Evolutionary conservation across 2,113 vertebrate genomes (phyloP).

Genomic region (Diglossa brunneiventris): DNA sequence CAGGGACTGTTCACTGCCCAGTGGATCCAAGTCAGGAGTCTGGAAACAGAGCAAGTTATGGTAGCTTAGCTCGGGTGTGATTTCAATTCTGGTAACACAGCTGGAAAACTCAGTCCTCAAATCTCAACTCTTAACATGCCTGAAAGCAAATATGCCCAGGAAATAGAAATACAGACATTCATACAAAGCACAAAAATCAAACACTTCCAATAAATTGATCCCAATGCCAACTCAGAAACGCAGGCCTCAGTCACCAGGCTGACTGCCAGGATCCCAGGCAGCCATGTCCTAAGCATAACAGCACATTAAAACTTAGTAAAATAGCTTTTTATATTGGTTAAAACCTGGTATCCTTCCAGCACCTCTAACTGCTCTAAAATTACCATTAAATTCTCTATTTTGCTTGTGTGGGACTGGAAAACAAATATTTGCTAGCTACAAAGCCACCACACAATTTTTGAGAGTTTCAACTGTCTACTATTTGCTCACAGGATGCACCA

Average conservation of each 20-base stretch:
- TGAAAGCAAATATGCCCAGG: background rate
- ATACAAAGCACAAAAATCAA: background rate
- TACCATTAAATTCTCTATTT: background rate
- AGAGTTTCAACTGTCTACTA: background rate
- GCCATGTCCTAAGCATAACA: background rate
- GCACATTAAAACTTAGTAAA: background rate
- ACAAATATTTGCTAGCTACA: constrained; percentile 39
- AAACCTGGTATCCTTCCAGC: background rate
- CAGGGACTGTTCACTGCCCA: constrained; percentile 71
- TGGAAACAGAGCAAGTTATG: background rate
- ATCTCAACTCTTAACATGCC: background rate
- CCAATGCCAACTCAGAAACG: background rate
- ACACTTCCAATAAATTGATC: background rate
- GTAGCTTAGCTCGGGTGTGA: background rate
- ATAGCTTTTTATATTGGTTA: background rate
- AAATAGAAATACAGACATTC: background rate
- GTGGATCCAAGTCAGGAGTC: constrained; percentile 75
- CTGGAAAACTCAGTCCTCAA: background rate
- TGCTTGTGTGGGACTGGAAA: background rate
- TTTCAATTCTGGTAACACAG: background rate
- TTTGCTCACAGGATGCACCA: background rate
- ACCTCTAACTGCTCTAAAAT: background rate
- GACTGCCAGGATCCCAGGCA: background rate
- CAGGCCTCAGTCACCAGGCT: background rate
- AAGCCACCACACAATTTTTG: background rate